Percentiles rank a stretch among this genome's conserved stretches.
Evolutionary conservation across 2,797 vertebrate genomes (phyloP).

Genomic region (Manis crassicaudata): DNA sequence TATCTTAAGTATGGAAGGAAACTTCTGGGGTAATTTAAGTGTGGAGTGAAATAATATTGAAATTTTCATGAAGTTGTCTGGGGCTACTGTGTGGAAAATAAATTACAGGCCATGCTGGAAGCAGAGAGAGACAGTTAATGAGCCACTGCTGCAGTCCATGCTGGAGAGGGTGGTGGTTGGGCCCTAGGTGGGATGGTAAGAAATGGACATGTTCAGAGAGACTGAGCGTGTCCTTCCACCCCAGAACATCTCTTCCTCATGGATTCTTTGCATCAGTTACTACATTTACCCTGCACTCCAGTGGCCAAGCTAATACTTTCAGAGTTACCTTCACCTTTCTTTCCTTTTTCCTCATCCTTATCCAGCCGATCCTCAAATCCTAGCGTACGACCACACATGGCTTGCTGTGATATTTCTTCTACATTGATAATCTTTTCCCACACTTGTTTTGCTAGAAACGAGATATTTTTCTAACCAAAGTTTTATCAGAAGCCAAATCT

Average conservation of each 20-base stretch:
- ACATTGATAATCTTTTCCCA: neutral
- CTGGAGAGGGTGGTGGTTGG: neutral
- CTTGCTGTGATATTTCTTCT: neutral
- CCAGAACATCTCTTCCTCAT: neutral
- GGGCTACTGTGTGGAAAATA: neutral
- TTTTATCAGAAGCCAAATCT: neutral
- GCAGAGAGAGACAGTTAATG: neutral
- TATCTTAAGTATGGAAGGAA: neutral
- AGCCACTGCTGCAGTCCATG: fast-evolving
- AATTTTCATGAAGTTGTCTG: neutral
- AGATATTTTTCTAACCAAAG: neutral
- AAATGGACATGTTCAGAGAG: neutral
- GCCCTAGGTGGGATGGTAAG: neutral
- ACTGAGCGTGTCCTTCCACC: neutral
- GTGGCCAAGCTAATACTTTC: neutral
- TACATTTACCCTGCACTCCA: neutral
- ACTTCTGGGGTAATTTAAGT: neutral
- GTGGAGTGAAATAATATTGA: neutral
- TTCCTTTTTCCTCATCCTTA: neutral
- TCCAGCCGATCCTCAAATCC: neutral
- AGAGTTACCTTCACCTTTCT: neutral
- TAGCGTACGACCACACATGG: neutral
- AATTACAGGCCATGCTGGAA: neutral
- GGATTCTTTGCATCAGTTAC: neutral
- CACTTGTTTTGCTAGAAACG: neutral